Percentiles rank a stretch among this genome's conserved stretches.
phyloP scores from a whole-genome alignment of 2,888 invertebrate genomes.

The Ectemnius lituratus region DNA sequence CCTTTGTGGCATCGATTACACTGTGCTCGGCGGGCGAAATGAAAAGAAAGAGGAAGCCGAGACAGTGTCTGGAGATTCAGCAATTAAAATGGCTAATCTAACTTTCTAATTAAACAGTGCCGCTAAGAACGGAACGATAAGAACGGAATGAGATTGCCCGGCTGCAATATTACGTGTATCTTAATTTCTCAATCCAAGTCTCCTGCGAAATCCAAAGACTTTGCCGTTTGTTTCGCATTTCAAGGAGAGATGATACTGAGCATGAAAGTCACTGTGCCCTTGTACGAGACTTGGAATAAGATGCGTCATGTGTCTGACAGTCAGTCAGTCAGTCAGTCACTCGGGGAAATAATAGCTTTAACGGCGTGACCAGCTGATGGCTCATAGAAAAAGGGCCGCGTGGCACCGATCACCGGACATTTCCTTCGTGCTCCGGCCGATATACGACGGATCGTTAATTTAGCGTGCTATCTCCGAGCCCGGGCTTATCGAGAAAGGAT shows the following conservation, averaged over 20 bases:
- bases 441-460: slow-evolving; percentile 65
- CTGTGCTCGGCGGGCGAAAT: too few species aligned
- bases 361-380: background rate
- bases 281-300: too few species aligned
- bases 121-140: slow-evolving; percentile 12
- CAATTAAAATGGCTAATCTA: slow-evolving; percentile 45
- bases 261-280: too few species aligned
- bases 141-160: slow-evolving; percentile 34
- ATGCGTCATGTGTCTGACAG: background rate
- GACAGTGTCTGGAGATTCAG: slow-evolving; percentile 13
- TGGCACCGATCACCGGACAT: too few species aligned
- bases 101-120: slow-evolving; percentile 48
- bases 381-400: slow-evolving; percentile 2
- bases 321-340: background rate
- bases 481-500: slow-evolving; percentile 51
- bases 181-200: background rate
- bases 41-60: background rate
- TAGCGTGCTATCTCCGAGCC: slow-evolving; percentile 20
- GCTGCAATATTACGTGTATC: slow-evolving; percentile 29
- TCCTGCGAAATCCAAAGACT: too few species aligned
- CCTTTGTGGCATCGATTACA: too few species aligned
- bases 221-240: too few species aligned
- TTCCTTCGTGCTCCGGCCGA: slow-evolving; percentile 57
- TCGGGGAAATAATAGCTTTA: background rate
- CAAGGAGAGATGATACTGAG: too few species aligned